Base-by-base conservation (phyloP, 2,113 vertebrate genomes). In the Hemiscyllium ocellatum region DNA sequence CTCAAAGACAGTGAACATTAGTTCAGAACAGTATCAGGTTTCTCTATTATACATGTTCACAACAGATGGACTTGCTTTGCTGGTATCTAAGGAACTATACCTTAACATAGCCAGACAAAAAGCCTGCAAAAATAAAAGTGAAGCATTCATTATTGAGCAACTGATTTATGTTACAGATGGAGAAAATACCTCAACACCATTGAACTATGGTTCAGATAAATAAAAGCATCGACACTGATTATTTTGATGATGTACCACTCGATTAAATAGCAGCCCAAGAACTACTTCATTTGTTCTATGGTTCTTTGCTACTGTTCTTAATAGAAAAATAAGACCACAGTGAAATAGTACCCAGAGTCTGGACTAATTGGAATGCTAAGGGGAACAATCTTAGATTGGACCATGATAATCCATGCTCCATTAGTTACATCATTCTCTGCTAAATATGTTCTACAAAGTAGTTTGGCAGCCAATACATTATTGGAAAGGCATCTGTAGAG, bases 261-360 rank as follows among this genome's bases (percentile, higher is more conserved):
- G 89, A 93, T 68, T 93, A 66, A 66, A 22, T 61, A 66, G 33
- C 20, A 65, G n/a, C 89, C 10, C 24, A 4, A 13, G 13, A 61
- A 61, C 52, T 19, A 37, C 15, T 37, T 20, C 66, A 93, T 93
- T 33, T 93, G 37, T 8, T 68, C 56, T 52, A 17, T 22, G 61
- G 66, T 68, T 93, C 61, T 68, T 93, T 93, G 89, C 89, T 93
- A 68, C 61, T 93, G 89, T 93, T 93, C 56, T 66, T 37, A 66
- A 65, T 68, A 66, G 61, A 93, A 65, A 93, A 93, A 37, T 68
- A 93, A 93, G n/a, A 65, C 87, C 26, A 33, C 33, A 65, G 87
- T n/a, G 29, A 65, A 65, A 91, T 61, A 65, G 56, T 91, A 56
- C 29, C 20, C 89, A 68, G n/a, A n/a, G 5, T n/a, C 61, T 68